Evolutionary conservation across 2,113 vertebrate species (phyloP).

Genomic region (Callipepla californica): DNA sequence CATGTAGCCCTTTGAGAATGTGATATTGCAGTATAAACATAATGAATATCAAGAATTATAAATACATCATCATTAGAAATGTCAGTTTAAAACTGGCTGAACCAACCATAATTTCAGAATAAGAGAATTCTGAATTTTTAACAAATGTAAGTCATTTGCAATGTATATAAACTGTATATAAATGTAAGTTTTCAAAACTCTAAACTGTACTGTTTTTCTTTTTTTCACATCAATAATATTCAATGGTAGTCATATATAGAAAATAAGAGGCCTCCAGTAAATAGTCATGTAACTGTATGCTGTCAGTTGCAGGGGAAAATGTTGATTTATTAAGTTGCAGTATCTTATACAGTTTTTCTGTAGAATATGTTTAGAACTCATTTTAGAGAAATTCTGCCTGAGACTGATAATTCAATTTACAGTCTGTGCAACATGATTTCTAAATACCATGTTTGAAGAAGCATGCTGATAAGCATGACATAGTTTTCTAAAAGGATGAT

Average conservation of each 20-base stretch:
- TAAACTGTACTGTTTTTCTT: not conserved
- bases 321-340: not conserved
- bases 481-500: slow-evolving; percentile 1
- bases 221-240: not conserved
- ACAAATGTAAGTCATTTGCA: not conserved
- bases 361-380: not conserved
- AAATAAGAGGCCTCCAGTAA: not conserved
- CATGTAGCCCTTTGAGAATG: not conserved
- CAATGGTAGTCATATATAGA: not conserved
- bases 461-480: slow-evolving; percentile 12
- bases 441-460: slow-evolving; percentile 19
- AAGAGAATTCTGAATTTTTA: not conserved
- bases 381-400: not conserved
- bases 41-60: not conserved
- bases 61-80: not conserved
- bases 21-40: not conserved
- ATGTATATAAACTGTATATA: not conserved
- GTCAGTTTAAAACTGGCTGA: not conserved
- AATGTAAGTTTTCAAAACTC: not conserved
- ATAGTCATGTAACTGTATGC: not conserved
- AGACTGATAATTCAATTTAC: slow-evolving; percentile 27
- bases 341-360: not conserved
- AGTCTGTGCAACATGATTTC: not conserved
- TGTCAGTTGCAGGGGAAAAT: not conserved
- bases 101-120: not conserved